Evolutionary conservation across 37 sponge, comb jelly and placozoan species (phyloP).

Genomic region (Halisarca cf. caerulea): DNA sequence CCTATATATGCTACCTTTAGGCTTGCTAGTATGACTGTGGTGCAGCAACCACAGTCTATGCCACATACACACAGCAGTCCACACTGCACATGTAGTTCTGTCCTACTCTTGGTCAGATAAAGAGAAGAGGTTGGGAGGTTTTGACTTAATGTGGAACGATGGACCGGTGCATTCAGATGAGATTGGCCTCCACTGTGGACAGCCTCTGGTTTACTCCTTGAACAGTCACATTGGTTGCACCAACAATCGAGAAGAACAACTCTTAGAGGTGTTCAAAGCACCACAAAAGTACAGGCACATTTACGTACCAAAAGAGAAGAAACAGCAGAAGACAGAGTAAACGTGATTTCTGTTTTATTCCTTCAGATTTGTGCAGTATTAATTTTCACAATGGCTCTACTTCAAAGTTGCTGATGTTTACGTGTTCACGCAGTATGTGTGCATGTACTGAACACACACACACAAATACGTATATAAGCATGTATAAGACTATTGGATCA

Average conservation of each 20-base stretch:
- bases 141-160: constrained; percentile 98
- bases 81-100: not conserved
- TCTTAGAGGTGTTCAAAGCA: constrained; percentile 65
- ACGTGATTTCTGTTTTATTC: no score
- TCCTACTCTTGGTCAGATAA: constrained; percentile 46
- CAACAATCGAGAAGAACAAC: constrained; percentile 73
- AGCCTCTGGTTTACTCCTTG: constrained; percentile 77
- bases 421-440: no score
- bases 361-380: no score
- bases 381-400: no score
- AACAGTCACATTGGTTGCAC: constrained; percentile 93
- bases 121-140: constrained; percentile 97
- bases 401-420: no score
- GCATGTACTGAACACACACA: no score
- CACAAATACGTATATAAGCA: no score
- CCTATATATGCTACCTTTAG: no score
- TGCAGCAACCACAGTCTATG: no score
- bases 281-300: constrained; percentile 15
- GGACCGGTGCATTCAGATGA: constrained; percentile 95
- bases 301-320: not conserved
- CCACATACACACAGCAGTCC: not conserved
- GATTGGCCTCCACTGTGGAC: constrained; percentile 79
- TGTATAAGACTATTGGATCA: no score
- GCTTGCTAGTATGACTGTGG: no score
- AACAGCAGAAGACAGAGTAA: no score